phyloP scores from a whole-genome alignment of 1,140 invertebrate genomes.

The Drosophila bipectinata region DNA sequence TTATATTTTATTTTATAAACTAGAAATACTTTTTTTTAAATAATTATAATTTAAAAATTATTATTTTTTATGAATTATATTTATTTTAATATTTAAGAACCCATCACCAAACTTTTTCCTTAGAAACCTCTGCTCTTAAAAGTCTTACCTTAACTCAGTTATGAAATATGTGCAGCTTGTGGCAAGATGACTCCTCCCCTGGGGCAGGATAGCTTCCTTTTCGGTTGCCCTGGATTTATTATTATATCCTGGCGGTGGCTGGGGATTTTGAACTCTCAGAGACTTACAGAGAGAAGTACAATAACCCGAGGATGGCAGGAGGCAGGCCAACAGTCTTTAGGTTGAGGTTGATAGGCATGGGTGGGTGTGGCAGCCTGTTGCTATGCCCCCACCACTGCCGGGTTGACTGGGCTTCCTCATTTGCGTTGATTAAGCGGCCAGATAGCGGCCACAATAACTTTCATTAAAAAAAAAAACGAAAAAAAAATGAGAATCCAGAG shows the following conservation, averaged over 20 bases:
- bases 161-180: constrained; percentile 51
- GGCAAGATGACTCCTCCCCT: constrained; percentile 38
- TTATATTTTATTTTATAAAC: too few relatives aligned
- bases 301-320: constrained; percentile 41
- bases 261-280: constrained; percentile 48
- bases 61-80: too few relatives aligned
- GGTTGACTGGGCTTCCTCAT: constrained; percentile 52
- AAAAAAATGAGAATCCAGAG: constrained; percentile 25
- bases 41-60: too few relatives aligned
- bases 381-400: constrained; percentile 19
- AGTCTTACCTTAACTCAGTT: constrained; percentile 14
- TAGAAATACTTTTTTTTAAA: too few relatives aligned
- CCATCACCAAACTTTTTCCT: too few relatives aligned
- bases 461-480: constrained; percentile 45
- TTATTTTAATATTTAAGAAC: too few relatives aligned
- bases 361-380: constrained; percentile 53
- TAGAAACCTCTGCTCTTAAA: constrained; percentile 4
- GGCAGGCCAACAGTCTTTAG: too few relatives aligned
- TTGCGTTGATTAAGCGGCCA: constrained; percentile 69
- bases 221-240: constrained; percentile 32
- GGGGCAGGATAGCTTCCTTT: background rate
- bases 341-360: background rate
- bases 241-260: constrained; percentile 43
- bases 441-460: constrained; percentile 65
- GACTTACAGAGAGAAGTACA: constrained; percentile 63